phyloP scores from a whole-genome alignment of 2,797 vertebrate species.

The Sebastes minor region DNA sequence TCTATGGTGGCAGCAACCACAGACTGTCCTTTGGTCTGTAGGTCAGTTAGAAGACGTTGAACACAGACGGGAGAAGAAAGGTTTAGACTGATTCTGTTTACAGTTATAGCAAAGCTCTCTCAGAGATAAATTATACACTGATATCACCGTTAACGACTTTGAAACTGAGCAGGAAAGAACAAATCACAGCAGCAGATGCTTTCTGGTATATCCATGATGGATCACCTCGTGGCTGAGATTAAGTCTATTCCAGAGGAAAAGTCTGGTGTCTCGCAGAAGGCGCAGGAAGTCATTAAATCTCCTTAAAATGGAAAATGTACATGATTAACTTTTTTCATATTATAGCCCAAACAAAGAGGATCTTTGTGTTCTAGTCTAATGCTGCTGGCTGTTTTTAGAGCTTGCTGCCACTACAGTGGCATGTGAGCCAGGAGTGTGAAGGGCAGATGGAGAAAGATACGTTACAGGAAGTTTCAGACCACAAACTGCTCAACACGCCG shows the following conservation, averaged over 20 bases:
- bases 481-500: not conserved
- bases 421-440: constrained; percentile 6
- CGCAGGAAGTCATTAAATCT: constrained; percentile 35
- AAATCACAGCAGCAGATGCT: constrained; percentile 28
- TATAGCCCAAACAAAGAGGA: constrained; percentile 9
- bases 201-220: constrained; percentile 19
- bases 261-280: not conserved
- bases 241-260: constrained; percentile 8
- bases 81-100: not conserved
- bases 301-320: constrained; percentile 25
- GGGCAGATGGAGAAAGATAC: constrained; percentile 28
- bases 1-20: not conserved
- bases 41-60: not conserved
- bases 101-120: not conserved
- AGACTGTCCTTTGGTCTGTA: not conserved
- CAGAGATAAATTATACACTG: not conserved
- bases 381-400: not conserved
- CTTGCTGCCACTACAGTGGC: constrained; percentile 6
- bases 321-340: not conserved
- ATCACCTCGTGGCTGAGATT: constrained; percentile 38
- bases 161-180: constrained; percentile 39
- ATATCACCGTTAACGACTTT: constrained; percentile 1
- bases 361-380: not conserved
- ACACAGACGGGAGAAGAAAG: not conserved
- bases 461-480: constrained; percentile 49